phyloP scores from a whole-genome alignment of 2,888 invertebrate genomes.

The Lasioglossum malachurum region DNA sequence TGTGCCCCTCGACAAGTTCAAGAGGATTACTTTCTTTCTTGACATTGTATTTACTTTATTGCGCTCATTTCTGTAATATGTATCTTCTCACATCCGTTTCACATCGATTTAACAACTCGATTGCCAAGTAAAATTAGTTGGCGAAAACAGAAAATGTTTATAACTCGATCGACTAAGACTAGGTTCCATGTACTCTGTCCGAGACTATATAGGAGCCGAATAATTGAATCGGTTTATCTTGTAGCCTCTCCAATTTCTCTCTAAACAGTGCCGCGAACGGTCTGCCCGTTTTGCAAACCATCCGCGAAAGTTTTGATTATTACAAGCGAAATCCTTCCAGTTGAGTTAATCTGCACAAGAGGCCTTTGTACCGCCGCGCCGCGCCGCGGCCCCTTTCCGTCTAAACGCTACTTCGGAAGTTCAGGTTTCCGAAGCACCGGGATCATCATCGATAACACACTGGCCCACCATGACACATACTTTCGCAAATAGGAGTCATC shows the following conservation, averaged over 20 bases:
- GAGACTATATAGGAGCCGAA: background rate
- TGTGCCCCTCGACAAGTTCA: background rate
- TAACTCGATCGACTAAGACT: background rate
- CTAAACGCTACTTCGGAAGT: constrained; percentile 20
- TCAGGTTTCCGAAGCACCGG: constrained; percentile 1
- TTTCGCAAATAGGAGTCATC: constrained; percentile 49
- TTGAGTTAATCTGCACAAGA: background rate
- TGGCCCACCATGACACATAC: constrained; percentile 44
- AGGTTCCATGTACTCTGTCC: background rate
- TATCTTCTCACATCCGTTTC: too few relatives aligned
- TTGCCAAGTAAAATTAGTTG: background rate
- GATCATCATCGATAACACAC: constrained; percentile 30
- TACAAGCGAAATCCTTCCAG: background rate
- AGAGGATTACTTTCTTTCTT: background rate
- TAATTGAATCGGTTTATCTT: background rate
- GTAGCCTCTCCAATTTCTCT: background rate
- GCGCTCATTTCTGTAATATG: background rate
- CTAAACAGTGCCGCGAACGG: background rate
- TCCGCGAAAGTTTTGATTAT: constrained; percentile 12
- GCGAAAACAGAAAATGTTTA: background rate
- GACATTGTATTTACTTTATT: background rate
- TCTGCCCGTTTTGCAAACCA: background rate
- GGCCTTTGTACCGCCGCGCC: background rate
- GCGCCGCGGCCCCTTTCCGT: background rate
- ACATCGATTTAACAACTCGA: too few relatives aligned